These are phyloP conservation scores for Nothoprocta perdicaria DNA, from an alignment of 2,113 vertebrate genomes.

Conservation along the genomic window DNA sequence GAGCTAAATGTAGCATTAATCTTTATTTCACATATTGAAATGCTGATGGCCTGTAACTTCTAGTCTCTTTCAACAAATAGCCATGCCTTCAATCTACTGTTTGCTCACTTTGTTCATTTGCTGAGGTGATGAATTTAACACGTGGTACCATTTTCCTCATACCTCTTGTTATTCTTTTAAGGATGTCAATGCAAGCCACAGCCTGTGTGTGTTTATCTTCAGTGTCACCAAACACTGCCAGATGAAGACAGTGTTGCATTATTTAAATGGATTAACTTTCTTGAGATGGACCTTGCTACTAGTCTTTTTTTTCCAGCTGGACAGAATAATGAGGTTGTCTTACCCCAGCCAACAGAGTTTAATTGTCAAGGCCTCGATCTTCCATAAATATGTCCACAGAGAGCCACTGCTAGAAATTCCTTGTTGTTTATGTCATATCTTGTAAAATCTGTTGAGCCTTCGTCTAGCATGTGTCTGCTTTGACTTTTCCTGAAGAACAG, in stretches of 20 bases:
- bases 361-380: slow-evolving; percentile 24
- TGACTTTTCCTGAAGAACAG: slow-evolving; percentile 61
- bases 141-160: not conserved
- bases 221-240: not conserved
- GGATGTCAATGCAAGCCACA: slow-evolving; percentile 4
- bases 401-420: slow-evolving; percentile 66
- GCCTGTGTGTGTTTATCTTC: slow-evolving; percentile 17
- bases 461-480: slow-evolving; percentile 44
- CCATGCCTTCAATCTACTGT: not conserved
- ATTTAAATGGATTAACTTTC: slow-evolving; percentile 59
- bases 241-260: slow-evolving; percentile 26
- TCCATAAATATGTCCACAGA: slow-evolving; percentile 66
- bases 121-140: slow-evolving; percentile 27
- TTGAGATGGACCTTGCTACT: slow-evolving; percentile 12
- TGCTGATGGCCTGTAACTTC: not conserved
- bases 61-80: not conserved
- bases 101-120: not conserved
- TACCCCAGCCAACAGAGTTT: slow-evolving; percentile 35
- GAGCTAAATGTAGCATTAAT: not conserved
- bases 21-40: not conserved
- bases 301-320: slow-evolving; percentile 58
- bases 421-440: slow-evolving; percentile 66
- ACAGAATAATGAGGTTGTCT: slow-evolving; percentile 39
- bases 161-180: not conserved
- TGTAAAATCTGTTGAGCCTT: slow-evolving; percentile 63